Conservation (phyloP, 1,140 invertebrate species). For the Orchesella cincta region DNA sequence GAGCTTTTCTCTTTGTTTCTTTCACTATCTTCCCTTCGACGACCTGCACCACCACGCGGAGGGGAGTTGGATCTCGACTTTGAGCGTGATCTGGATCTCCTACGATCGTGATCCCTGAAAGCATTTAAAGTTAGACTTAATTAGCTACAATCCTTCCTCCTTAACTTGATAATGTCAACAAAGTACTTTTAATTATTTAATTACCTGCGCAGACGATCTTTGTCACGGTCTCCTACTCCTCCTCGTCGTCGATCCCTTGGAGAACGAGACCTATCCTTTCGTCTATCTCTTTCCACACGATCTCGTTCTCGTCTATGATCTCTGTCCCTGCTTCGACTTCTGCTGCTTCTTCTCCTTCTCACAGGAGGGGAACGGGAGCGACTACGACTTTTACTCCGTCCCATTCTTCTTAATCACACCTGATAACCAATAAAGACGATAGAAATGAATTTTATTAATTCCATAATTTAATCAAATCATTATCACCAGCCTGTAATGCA, state of each 20-base stretch:
- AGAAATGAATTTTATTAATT: no score
- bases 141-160: neutral
- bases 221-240: slow-evolving; percentile 26
- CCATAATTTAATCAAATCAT: no score
- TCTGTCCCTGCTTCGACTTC: slow-evolving; percentile 36
- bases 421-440: no score
- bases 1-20: neutral
- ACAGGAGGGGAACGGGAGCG: slow-evolving; percentile 43
- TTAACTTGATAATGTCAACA: neutral
- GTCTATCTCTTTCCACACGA: slow-evolving; percentile 19
- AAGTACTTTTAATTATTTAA: neutral
- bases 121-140: neutral
- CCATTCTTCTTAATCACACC: no score
- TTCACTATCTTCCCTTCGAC: neutral
- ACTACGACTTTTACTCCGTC: slow-evolving; percentile 40
- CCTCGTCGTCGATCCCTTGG: slow-evolving; percentile 14
- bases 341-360: slow-evolving; percentile 36
- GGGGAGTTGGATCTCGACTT: slow-evolving; percentile 27
- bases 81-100: no score
- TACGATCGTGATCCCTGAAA: slow-evolving; percentile 13
- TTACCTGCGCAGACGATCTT: slow-evolving; percentile 2
- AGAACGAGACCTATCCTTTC: slow-evolving; percentile 27
- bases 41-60: neutral
- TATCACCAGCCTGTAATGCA: no score
- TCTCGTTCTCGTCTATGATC: slow-evolving; percentile 34